Percentiles rank a stretch among this genome's conserved stretches.
phyloP scores from a whole-genome alignment of 2,797 vertebrate genomes.

The Cirrhinus molitorella region DNA sequence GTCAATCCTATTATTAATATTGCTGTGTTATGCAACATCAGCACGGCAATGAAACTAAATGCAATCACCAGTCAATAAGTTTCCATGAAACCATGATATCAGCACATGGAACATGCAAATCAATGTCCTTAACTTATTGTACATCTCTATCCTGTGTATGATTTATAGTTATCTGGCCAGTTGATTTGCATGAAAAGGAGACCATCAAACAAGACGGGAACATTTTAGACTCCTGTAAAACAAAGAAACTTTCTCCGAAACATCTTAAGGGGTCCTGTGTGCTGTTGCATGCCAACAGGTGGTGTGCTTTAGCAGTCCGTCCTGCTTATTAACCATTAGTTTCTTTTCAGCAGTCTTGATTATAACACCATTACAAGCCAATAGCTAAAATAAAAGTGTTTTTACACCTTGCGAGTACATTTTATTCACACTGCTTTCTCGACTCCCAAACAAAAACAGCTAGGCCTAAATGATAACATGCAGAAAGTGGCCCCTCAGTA shows the following conservation, averaged over 20 bases:
- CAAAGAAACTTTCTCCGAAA: not conserved
- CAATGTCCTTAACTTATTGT: slow-evolving; percentile 27
- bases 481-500: slow-evolving; percentile 7
- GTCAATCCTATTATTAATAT: not conserved
- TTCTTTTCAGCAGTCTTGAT: slow-evolving; percentile 49
- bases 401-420: slow-evolving; percentile 45
- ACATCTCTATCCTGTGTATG: slow-evolving; percentile 1
- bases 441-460: slow-evolving; percentile 15
- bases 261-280: not conserved
- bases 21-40: slow-evolving; percentile 24
- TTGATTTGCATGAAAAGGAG: slow-evolving; percentile 41
- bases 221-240: not conserved
- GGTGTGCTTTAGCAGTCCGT: slow-evolving; percentile 78
- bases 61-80: slow-evolving; percentile 5
- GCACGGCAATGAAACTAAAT: slow-evolving; percentile 5
- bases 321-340: slow-evolving; percentile 64
- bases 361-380: slow-evolving; percentile 32
- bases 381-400: slow-evolving; percentile 30
- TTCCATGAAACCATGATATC: slow-evolving; percentile 35
- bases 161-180: slow-evolving; percentile 38
- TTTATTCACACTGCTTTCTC: slow-evolving; percentile 6
- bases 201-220: not conserved
- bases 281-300: slow-evolving; percentile 80
- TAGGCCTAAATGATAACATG: not conserved
- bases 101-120: slow-evolving; percentile 50